Conservation (phyloP, 1,140 invertebrate genomes). For the Pogonomyrmex barbatus region DNA sequence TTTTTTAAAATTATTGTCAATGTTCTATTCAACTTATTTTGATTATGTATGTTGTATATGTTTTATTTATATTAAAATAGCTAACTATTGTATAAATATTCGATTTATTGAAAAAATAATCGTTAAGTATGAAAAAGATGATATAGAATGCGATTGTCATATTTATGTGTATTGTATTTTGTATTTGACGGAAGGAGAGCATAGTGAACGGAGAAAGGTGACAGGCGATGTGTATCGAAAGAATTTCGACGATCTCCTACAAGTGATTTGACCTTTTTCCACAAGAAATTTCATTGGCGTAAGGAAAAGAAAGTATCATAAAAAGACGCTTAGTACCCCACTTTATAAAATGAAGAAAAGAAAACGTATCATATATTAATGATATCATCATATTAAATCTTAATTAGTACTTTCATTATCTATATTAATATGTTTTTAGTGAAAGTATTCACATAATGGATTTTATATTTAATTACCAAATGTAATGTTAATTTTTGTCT, state of each 20-base stretch:
- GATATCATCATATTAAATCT: conserved; percentile 9
- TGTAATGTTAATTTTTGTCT: conserved; percentile 10
- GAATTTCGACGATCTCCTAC: conserved; percentile 37
- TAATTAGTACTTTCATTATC: conserved; percentile 27
- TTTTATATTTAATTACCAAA: conserved; percentile 23
- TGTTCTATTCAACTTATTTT: not conserved
- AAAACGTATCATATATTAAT: conserved; percentile 22
- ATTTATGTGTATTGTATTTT: conserved; percentile 23
- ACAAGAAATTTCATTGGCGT: conserved; percentile 36
- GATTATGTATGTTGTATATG: not conserved
- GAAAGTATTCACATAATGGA: not conserved
- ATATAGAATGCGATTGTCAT: not conserved
- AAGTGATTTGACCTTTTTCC: conserved; percentile 16
- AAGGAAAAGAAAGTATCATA: conserved; percentile 31
- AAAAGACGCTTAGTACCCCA: not conserved
- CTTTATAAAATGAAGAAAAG: conserved; percentile 21
- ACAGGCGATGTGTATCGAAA: conserved; percentile 24
- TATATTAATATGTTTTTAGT: conserved; percentile 26
- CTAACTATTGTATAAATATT: not conserved
- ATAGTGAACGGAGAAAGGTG: conserved; percentile 56
- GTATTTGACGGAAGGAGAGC: conserved; percentile 19
- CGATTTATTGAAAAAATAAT: conserved; percentile 2
- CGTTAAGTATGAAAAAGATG: not conserved
- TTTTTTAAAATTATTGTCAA: not conserved
- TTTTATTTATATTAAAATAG: not conserved